Evolutionary conservation across 1,140 invertebrate species (phyloP).

Genomic region (Aphaenogaster floridana): DNA sequence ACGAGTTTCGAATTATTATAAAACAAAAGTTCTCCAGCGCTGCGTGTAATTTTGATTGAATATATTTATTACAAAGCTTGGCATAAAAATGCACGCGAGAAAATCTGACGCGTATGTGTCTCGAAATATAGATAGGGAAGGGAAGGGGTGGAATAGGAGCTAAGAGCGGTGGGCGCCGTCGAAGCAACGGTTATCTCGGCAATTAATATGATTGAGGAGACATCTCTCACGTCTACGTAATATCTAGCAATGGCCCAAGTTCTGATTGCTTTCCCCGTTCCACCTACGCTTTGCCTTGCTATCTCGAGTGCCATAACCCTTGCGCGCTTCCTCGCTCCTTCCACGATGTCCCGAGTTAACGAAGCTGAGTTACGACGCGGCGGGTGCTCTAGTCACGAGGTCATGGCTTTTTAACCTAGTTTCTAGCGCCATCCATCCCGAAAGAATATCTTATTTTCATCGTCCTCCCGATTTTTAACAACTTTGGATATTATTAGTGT

Average conservation of each 20-base stretch:
- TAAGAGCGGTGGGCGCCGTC: conserved; percentile 76
- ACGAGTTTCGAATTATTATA: neutral
- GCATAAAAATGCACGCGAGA: conserved; percentile 17
- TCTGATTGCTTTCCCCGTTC: conserved; percentile 86
- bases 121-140: conserved; percentile 28
- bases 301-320: conserved; percentile 86
- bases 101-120: conserved; percentile 22
- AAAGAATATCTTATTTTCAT: conserved; percentile 48
- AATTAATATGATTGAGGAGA: conserved; percentile 87
- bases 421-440: conserved; percentile 48
- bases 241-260: conserved; percentile 87
- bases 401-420: conserved; percentile 77
- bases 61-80: neutral
- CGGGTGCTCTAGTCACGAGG: conserved; percentile 57
- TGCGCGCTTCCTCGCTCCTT: conserved; percentile 76
- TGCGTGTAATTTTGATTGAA: neutral
- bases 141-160: conserved; percentile 54
- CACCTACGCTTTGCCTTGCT: conserved; percentile 80
- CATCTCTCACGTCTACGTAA: conserved; percentile 87
- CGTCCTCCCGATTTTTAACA: conserved; percentile 35
- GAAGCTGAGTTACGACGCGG: conserved; percentile 78
- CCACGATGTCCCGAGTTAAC: conserved; percentile 76
- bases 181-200: conserved; percentile 85
- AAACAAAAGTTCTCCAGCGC: neutral
- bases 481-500: conserved; percentile 15